Conservation (phyloP, 1,140 invertebrate genomes). For the Mamestra configurata region DNA sequence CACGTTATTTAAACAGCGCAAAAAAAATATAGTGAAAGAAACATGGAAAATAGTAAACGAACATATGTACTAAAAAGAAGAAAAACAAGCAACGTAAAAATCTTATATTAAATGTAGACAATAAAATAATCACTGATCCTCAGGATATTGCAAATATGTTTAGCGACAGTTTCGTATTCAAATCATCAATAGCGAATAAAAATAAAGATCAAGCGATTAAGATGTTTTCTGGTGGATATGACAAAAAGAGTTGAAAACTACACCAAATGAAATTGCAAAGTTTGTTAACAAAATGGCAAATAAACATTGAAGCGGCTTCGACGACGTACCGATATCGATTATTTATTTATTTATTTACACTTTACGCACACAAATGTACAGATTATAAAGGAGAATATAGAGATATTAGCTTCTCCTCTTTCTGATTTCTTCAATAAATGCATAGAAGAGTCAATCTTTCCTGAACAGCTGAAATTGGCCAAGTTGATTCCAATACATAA, state of each 20-base stretch:
- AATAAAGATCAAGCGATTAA: background rate
- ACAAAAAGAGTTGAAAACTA: background rate
- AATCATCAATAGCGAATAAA: background rate
- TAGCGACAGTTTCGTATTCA: background rate
- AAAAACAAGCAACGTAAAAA: background rate
- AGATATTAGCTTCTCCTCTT: slow-evolving; percentile 50
- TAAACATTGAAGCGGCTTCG: slow-evolving; percentile 47
- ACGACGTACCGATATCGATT: slow-evolving; percentile 45
- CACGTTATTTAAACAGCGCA: background rate
- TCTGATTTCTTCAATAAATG: slow-evolving; percentile 47
- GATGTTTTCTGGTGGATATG: background rate
- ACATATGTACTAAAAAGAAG: background rate
- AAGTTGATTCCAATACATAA: no score
- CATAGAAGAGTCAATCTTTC: slow-evolving; percentile 31
- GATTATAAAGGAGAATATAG: slow-evolving; percentile 50
- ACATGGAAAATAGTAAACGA: background rate
- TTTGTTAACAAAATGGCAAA: slow-evolving; percentile 22
- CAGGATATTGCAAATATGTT: background rate
- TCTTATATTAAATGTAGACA: background rate
- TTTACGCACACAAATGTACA: no score
- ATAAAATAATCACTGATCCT: background rate
- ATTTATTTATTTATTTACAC: no score
- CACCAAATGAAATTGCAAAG: slow-evolving; percentile 7
- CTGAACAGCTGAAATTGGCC: no score
- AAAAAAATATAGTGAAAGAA: background rate